Base-by-base conservation (phyloP, 2,113 vertebrate species). In the Microtus montanus region DNA sequence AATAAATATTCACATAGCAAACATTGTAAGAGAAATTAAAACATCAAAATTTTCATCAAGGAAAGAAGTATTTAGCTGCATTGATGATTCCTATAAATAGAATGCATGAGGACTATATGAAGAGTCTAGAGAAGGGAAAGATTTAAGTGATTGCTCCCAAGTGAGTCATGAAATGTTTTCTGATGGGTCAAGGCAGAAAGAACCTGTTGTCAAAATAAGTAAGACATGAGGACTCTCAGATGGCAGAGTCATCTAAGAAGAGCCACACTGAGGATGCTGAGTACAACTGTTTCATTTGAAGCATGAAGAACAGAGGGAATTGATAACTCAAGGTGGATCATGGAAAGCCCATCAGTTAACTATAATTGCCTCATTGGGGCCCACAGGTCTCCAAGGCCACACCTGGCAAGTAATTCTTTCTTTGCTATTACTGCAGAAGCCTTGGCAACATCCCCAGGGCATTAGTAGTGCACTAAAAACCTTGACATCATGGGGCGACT, bases 281-380 rank as follows among this genome's bases (percentile, higher is more conserved):
- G 14, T 63, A 61, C 15, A 47, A 63, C 5, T 1, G 19, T 61
- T 88, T 70, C 19, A 61, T 33, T 89, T 54, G 47, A 44, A 63
- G 3, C 8, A n/a, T 17, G 17, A 17, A 30, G 33, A 88, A 71
- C 26, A 91, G 19, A 87, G 49, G 52, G 26, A 78, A 66, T 2
- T 63, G 33, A 89, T 35, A 30, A 61, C 30, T 38, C 33, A 68
- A 74, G 28, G 63, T n/a, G 52, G 38, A 66, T 17, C 52, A 17
- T 66, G 10, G 14, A 87, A 33, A 9, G 33, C 38, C 47, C 38
- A 61, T 58, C 58, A 79, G 49, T 58, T 66, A 71, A 49, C 20
- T 54, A 19, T 91, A 95, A 95, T 93, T 96, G 83, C 63, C 83
- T n/a, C 88, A 28, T 3, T 30, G 84, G 82, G 87, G 19, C 78